Percentiles rank a stretch among this genome's conserved stretches.
These are phyloP conservation scores for Phania funesta DNA, from an alignment of 2,888 invertebrate genomes.

Conservation along the genomic window DNA sequence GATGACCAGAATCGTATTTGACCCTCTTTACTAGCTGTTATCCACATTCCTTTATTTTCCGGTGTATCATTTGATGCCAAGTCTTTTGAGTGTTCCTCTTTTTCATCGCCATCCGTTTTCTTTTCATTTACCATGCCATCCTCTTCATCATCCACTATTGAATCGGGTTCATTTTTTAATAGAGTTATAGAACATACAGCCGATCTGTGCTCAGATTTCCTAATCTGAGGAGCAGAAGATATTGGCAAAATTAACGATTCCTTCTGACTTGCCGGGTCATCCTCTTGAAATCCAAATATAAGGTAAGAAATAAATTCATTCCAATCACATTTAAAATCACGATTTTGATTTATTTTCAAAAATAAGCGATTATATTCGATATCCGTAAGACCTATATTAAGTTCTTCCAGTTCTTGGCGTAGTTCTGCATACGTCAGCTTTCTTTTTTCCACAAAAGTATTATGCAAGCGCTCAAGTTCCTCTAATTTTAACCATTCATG, in stretches of 20 bases:
- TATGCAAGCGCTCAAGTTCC: constrained; percentile 74
- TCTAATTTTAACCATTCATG: constrained; percentile 75
- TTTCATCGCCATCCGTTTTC: constrained; percentile 79
- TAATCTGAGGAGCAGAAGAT: constrained; percentile 82
- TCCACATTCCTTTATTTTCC: constrained; percentile 85
- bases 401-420: constrained; percentile 70
- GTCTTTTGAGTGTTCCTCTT: constrained; percentile 79
- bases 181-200: constrained; percentile 83
- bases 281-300: constrained; percentile 86
- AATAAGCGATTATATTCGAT: constrained; percentile 84
- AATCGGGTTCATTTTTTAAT: constrained; percentile 69
- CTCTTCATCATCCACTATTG: constrained; percentile 69
- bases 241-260: constrained; percentile 85
- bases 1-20: constrained; percentile 89
- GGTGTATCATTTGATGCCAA: constrained; percentile 71
- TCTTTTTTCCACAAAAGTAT: constrained; percentile 70
- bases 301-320: constrained; percentile 89
- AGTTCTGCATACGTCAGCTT: constrained; percentile 72
- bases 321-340: constrained; percentile 84
- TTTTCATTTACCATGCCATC: constrained; percentile 53
- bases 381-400: constrained; percentile 77
- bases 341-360: constrained; percentile 83
- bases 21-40: constrained; percentile 89
- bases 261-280: constrained; percentile 84
- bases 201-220: constrained; percentile 86